Conservation (phyloP, 2,113 vertebrate species). For the Oophaga pumilio region DNA sequence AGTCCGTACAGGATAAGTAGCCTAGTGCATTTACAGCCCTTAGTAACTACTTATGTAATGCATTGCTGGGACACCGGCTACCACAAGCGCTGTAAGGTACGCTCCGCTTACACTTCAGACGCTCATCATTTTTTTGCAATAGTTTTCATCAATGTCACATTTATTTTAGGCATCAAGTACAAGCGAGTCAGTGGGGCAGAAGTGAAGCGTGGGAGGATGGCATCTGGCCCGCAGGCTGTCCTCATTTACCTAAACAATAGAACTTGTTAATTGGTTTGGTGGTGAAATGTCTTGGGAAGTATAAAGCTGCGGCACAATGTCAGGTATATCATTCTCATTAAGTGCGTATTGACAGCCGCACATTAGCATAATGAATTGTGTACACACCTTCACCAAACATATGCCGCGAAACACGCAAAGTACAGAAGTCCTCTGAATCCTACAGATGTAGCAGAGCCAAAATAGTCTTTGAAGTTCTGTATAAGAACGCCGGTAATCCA, state of each 20-base stretch:
- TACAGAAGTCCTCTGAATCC: neutral
- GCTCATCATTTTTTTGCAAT: neutral
- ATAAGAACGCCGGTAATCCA: neutral
- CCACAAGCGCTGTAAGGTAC: too few relatives aligned
- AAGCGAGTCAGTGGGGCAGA: conserved; percentile 8
- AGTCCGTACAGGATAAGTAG: too few relatives aligned
- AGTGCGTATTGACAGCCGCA: conserved; percentile 45
- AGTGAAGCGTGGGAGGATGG: conserved; percentile 11
- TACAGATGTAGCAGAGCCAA: neutral
- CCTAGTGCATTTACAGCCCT: too few relatives aligned
- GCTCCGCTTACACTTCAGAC: neutral
- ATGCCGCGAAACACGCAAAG: conserved; percentile 15
- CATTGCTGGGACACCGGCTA: too few relatives aligned
- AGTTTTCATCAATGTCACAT: conserved; percentile 12
- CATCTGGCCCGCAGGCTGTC: conserved; percentile 47
- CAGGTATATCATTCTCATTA: conserved; percentile 47
- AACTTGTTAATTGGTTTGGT: conserved; percentile 40
- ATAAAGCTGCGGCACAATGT: conserved; percentile 31
- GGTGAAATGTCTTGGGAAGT: conserved; percentile 34
- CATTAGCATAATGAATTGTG: conserved; percentile 48
- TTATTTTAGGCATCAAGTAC: neutral
- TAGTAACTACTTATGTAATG: too few relatives aligned
- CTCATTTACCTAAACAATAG: conserved; percentile 46
- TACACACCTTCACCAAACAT: conserved; percentile 42
- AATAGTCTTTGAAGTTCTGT: neutral